Base-by-base conservation (phyloP, 2,888 invertebrate species). In the Malthinus flaveolus region DNA sequence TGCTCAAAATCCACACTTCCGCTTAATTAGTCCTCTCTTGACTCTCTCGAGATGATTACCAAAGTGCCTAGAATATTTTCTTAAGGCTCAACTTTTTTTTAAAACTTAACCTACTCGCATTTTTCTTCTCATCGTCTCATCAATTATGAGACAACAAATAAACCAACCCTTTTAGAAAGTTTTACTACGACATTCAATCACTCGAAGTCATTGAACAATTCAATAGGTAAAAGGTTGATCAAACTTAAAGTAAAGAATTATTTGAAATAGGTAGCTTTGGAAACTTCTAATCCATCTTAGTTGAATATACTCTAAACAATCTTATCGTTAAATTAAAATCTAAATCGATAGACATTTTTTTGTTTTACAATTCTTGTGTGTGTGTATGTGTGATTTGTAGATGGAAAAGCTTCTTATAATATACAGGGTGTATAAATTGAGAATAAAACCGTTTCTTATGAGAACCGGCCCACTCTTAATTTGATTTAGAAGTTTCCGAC, bases 241-340 rank as follows among this genome's bases (percentile, higher is more conserved):
- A 42, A 42, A 42, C 15, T 42, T 23, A 42, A 42, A 15, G 39
- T 23, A 42, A 42, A 42, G 39, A 42, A 42, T 42, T 42, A 42
- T 42, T 42, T 23, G 39, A 42, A 23, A 42, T 23, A 42, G 23
- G n/a, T n/a, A 42, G 15, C 23, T 42, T 42, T 15, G 39, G 13
- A 42, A 42, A 42, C 13, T 23, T 42, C 39, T 15, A 42, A 42
- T 42, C 39, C 13, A 42, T 42, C 39, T 42, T 15, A 15, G 39
- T 42, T 42, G 39, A 23, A 13, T 42, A 42, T 23, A 42, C 39
- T 42, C 15, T 42, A 42, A 42, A 42, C 23, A 23, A 42, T 15
- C 39, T 42, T 42, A 15, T 42, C 39, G 23, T 9, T 42, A 23
- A 13, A 42, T 42, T 42, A 42, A 42, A 42, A 23, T 42, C 23